phyloP scores from a whole-genome alignment of 2,113 vertebrate species.

The Orcinus orca region DNA sequence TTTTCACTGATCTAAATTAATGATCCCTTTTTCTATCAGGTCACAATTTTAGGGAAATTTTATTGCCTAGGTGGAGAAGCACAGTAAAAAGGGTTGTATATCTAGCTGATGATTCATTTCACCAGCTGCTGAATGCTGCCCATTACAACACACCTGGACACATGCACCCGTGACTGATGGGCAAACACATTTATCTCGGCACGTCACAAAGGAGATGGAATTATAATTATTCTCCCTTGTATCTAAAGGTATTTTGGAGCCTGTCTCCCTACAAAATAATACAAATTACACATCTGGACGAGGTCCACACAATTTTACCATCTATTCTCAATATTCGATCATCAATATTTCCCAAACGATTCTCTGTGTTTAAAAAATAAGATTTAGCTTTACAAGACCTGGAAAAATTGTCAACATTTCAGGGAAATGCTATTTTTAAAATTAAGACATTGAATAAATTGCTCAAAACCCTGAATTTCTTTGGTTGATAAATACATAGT shows the following conservation, averaged over 20 bases:
- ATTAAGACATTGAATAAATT: constrained; percentile 1
- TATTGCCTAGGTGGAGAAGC: background rate
- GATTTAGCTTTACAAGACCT: constrained; percentile 28
- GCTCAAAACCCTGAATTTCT: background rate
- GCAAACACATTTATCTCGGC: constrained; percentile 74
- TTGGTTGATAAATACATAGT: background rate
- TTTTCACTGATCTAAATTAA: constrained; percentile 28
- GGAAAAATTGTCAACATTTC: background rate
- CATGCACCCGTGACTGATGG: constrained; percentile 14
- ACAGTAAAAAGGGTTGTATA: background rate
- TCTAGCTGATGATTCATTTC: constrained; percentile 25
- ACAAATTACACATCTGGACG: constrained; percentile 67
- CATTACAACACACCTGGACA: constrained; percentile 65
- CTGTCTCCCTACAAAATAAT: constrained; percentile 57
- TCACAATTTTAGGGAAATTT: background rate
- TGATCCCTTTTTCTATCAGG: background rate
- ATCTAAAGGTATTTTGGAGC: constrained; percentile 65
- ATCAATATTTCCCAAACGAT: constrained; percentile 49
- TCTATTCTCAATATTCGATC: constrained; percentile 21
- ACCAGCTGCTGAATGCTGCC: constrained; percentile 52
- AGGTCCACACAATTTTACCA: constrained; percentile 44
- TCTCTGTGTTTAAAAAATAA: constrained; percentile 16
- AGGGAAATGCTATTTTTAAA: background rate
- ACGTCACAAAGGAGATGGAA: constrained; percentile 3
- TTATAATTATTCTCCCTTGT: constrained; percentile 46